Conservation (phyloP, 1,140 invertebrate species). For the Spodoptera frugiperda region DNA sequence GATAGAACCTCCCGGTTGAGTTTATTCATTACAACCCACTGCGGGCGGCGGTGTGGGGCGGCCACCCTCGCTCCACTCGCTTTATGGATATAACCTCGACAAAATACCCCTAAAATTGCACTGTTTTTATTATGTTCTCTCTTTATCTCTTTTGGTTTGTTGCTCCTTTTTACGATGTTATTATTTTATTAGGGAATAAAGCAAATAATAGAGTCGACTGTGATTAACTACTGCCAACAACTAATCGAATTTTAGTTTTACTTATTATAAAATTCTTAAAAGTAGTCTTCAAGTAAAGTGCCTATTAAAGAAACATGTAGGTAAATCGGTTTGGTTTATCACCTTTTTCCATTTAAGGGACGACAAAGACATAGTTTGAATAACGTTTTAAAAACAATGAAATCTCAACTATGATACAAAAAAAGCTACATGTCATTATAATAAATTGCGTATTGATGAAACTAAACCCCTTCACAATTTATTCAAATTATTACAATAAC, state of each 20-base stretch:
- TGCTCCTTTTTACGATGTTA: slow-evolving; percentile 80
- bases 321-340: too few relatives aligned
- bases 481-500: too few relatives aligned
- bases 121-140: slow-evolving; percentile 85
- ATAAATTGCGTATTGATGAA: too few relatives aligned
- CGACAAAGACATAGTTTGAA: too few relatives aligned
- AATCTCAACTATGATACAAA: too few relatives aligned
- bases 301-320: too few relatives aligned
- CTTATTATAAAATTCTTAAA: background rate
- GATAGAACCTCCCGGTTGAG: slow-evolving; percentile 72
- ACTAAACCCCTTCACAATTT: too few relatives aligned
- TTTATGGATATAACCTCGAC: slow-evolving; percentile 86
- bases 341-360: too few relatives aligned
- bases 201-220: slow-evolving; percentile 49
- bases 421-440: too few relatives aligned
- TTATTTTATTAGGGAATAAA: slow-evolving; percentile 81
- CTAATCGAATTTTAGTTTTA: background rate
- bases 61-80: slow-evolving; percentile 71
- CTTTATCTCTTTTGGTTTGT: slow-evolving; percentile 85
- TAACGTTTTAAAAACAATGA: too few relatives aligned
- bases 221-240: slow-evolving; percentile 33
- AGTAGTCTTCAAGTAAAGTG: too few relatives aligned
- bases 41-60: slow-evolving; percentile 58
- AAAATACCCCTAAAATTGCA: slow-evolving; percentile 86
- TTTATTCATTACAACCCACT: slow-evolving; percentile 84